Evolutionary conservation across 2,797 vertebrate genomes (phyloP), one percentile per base, ranked within the genome.

Genomic region (Lindbergichthys nudifrons): DNA sequence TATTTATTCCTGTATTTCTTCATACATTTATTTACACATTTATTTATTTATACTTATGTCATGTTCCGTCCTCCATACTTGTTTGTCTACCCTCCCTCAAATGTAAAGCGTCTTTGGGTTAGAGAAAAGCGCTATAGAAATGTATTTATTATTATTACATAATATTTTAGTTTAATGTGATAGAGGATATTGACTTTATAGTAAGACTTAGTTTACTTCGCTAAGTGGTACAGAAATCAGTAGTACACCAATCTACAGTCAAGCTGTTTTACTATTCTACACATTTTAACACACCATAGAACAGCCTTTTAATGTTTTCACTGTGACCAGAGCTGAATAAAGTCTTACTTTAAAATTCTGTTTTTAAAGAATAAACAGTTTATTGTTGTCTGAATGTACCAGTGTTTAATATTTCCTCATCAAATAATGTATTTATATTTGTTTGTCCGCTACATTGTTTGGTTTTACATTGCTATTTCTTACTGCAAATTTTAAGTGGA

Each of bases 281-380:
- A 54, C 30, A 47, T 16, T 32, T n/a, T 2, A 45, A 15, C n/a
- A 6, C 9, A 2, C 5, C 4, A 0, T 63, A 19, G 62, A 45
- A 47, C n/a, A 46, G 2, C 19, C 32, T 53, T 47, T 63, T 18
- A 46, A 30, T 2, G 36, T 50, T 76, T 76, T 70, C 39, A 65
- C 51, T 65, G 14, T 75, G 54, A 23, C 79, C 66, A 0, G 60
- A 83, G 57, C 47, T 79, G 18, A 89, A 89, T 92, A 87, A 88
- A 88, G 73, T 84, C 75, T 87, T 80, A 19, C 51, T 32, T 43
- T 67, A 59, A 19, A 64, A 79, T 80, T 51, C 36, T 75, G 19
- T 47, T 79, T 85, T 79, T 65, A 60, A 77, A 14, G 1, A 66
- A 26, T 3, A 45, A 5, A 21, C 3, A 1, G 2, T 36, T 53